Evolutionary conservation across 1,140 invertebrate species (phyloP).

Genomic region (Bombus haemorrhoidalis): DNA sequence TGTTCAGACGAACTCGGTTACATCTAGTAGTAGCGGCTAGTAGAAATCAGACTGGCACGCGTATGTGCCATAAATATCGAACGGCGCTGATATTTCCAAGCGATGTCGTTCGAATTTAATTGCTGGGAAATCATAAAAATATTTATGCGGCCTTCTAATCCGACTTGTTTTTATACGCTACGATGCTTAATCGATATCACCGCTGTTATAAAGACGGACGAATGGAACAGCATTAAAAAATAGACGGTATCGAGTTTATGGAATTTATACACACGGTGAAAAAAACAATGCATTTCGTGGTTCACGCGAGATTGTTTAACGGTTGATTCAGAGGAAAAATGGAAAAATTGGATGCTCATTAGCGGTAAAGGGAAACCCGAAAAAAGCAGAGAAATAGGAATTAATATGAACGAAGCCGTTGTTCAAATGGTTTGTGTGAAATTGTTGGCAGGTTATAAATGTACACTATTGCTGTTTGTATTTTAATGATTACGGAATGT

Average conservation of each 20-base stretch:
- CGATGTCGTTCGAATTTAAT: not conserved
- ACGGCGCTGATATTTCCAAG: not conserved
- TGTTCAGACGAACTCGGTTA: not conserved
- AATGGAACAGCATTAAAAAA: too few relatives aligned
- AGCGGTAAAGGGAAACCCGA: not conserved
- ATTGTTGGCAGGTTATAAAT: not conserved
- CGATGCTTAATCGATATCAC: not conserved
- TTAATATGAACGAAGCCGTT: not conserved
- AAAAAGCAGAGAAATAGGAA: not conserved
- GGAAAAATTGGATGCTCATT: not conserved
- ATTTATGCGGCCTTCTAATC: not conserved
- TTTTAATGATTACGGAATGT: not conserved
- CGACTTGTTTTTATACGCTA: not conserved
- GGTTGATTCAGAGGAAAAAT: not conserved
- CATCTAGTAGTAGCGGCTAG: not conserved
- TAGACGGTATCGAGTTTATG: too few relatives aligned
- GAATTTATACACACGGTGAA: too few relatives aligned
- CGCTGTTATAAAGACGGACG: too few relatives aligned
- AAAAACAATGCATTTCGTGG: not conserved
- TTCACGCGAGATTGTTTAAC: not conserved
- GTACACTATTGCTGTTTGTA: not conserved
- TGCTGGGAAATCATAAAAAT: not conserved
- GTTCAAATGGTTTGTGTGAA: not conserved
- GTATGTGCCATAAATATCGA: too few relatives aligned
- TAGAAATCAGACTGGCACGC: not conserved